phyloP scores from a whole-genome alignment of 2,888 invertebrate genomes.

The Sisyra nigra region DNA sequence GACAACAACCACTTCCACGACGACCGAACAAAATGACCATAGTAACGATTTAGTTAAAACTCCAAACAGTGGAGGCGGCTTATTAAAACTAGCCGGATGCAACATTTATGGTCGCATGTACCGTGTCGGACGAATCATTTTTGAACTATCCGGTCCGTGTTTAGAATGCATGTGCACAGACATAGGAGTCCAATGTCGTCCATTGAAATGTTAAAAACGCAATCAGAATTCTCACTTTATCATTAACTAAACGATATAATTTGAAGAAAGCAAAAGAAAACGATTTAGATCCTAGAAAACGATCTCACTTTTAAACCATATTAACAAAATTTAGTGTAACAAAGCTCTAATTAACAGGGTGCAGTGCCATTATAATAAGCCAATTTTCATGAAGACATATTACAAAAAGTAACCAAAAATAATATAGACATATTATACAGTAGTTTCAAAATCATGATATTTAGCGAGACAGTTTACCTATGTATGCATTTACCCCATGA shows the following conservation, averaged over 20 bases:
- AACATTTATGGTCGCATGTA: slow-evolving; percentile 86
- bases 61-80: slow-evolving; percentile 34
- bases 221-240: not conserved
- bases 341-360: too few species aligned
- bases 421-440: too few species aligned
- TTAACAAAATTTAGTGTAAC: too few species aligned
- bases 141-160: slow-evolving; percentile 67
- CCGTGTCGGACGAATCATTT: slow-evolving; percentile 63
- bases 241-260: slow-evolving; percentile 2
- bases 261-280: too few species aligned
- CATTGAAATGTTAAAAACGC: slow-evolving; percentile 36
- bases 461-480: too few species aligned
- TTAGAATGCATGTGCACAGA: slow-evolving; percentile 76
- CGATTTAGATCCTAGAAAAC: slow-evolving; percentile 7
- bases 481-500: too few species aligned
- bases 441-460: too few species aligned
- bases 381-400: too few species aligned
- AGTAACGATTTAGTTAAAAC: slow-evolving; percentile 15
- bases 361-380: too few species aligned
- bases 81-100: slow-evolving; percentile 68
- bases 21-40: slow-evolving; percentile 13
- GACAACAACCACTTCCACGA: slow-evolving; percentile 11
- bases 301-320: not conserved
- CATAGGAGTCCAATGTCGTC: slow-evolving; percentile 67
- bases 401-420: too few species aligned